These are phyloP conservation scores for Oryzias curvinotus DNA, from an alignment of 2,113 vertebrate species.

Conservation along the genomic window DNA sequence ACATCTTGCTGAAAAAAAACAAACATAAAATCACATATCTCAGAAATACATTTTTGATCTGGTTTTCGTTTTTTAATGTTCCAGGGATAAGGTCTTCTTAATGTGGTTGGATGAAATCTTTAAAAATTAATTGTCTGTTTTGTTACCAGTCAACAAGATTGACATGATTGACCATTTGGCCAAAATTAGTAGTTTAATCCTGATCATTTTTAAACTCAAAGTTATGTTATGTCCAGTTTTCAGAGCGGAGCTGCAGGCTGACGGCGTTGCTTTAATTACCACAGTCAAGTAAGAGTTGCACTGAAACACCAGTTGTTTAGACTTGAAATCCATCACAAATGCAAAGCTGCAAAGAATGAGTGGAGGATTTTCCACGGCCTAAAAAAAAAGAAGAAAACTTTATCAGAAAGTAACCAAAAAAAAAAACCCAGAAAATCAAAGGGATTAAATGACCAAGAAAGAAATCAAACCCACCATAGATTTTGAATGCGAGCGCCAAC, in stretches of 20 bases:
- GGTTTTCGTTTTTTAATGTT: no score
- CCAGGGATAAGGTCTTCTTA: no score
- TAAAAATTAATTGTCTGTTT: no score
- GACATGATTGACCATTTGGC: no score
- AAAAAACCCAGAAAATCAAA: no score
- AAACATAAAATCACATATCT: not conserved
- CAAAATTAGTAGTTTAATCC: no score
- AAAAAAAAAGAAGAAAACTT: not conserved
- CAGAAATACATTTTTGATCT: no score
- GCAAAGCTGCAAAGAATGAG: not conserved
- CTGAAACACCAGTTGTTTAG: conserved; percentile 7
- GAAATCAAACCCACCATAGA: not conserved
- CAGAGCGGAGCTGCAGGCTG: no score
- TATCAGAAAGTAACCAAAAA: not conserved
- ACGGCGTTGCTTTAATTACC: not conserved
- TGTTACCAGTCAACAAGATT: no score
- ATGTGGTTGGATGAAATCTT: no score
- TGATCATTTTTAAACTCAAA: no score
- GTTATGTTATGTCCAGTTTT: no score
- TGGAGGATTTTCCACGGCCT: not conserved
- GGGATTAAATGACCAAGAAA: not conserved
- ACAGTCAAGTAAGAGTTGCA: not conserved
- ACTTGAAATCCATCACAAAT: conserved; percentile 21
- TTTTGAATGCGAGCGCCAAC: not conserved
- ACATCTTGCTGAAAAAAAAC: accelerated